Evolutionary conservation across 2,888 invertebrate genomes (phyloP).

Genomic region (Ganaspis brasiliensis): DNA sequence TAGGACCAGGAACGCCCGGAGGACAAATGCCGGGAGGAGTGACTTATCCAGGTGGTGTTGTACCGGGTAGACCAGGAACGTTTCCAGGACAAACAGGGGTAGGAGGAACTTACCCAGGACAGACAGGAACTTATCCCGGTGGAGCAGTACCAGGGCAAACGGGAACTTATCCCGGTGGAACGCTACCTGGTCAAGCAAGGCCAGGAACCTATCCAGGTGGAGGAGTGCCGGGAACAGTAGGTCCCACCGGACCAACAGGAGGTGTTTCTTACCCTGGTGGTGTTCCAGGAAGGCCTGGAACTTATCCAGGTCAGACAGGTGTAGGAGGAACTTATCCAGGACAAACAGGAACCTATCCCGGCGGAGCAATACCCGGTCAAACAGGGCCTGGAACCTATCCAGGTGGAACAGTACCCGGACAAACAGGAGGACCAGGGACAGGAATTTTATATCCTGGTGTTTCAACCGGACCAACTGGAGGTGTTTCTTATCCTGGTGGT

Average conservation of each 20-base stretch:
- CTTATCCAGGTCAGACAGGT: conserved; percentile 32
- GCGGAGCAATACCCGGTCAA: conserved; percentile 38
- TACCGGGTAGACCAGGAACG: conserved; percentile 37
- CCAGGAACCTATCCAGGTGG: not conserved
- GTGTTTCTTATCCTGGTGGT: conserved; percentile 33
- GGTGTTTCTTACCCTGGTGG: conserved; percentile 42
- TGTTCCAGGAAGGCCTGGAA: not conserved
- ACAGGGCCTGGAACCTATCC: conserved; percentile 26
- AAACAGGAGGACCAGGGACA: conserved; percentile 16
- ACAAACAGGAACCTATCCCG: conserved; percentile 41
- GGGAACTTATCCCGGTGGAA: conserved; percentile 44
- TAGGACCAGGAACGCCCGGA: not conserved
- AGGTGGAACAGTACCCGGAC: conserved; percentile 31
- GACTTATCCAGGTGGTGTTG: conserved; percentile 30
- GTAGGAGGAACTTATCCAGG: conserved; percentile 42
- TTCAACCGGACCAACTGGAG: conserved; percentile 12
- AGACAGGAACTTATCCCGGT: conserved; percentile 53
- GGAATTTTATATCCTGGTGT: conserved; percentile 32
- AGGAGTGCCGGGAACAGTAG: not conserved
- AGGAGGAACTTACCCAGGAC: conserved; percentile 56
- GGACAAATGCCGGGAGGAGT: conserved; percentile 24
- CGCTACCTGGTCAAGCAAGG: conserved; percentile 9
- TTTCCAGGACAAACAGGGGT: conserved; percentile 9
- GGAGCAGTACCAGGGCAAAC: conserved; percentile 54
- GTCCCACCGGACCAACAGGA: conserved; percentile 16